Evolutionary conservation across 2,888 invertebrate genomes (phyloP), one percentile per base, ranked within the genome.

Genomic region (Ormyrus thymus): DNA sequence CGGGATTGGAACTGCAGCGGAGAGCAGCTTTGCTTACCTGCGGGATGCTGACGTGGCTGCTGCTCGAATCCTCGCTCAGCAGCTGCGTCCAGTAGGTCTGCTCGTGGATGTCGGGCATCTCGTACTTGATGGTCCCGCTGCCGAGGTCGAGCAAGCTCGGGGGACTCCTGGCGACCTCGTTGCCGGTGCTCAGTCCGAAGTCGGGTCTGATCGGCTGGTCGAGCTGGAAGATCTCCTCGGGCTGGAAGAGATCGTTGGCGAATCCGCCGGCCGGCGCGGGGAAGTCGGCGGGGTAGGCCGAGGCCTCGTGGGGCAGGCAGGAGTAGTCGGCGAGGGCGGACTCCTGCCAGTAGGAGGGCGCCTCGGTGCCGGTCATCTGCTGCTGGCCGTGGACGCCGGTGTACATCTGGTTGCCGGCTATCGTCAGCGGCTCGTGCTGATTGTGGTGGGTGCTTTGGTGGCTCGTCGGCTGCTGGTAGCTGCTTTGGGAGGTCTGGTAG

Each of bases 211-310:
- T 91, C 0, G 95, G 95, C 86, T 95, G 95, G 85, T 95, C 95
- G 78, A 95, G 89, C 87, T 95, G 95, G 89, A 95, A 95, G 81
- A 95, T 95, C 88, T 95, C 95, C 86, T 95, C 95, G 0, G 95
- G 95, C 86, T 95, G 95, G 87, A 95, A 95, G 46, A 95, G 91
- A 85, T 95, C 95, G 59, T 93, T 92, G 0, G 93, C 91, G 64
- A 94, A 91, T 4, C 29, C 29, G 29, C 29, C 1, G 4, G 29
- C 29, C 0, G 29, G 29, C 4, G 92, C 90, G 0, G 92, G 91
- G 73, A 94, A 93, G 7, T 78, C 81, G 0, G 55, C 62, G 9
- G 76, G 81, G 10, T 81, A 81, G 7, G 73, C 56, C 10, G 76
- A 70, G 6, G 76, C 65, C 61, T 80, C 80, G 43, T 80, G 80